Conservation (phyloP, 2,113 vertebrate species). For the Centropus unirufus region DNA sequence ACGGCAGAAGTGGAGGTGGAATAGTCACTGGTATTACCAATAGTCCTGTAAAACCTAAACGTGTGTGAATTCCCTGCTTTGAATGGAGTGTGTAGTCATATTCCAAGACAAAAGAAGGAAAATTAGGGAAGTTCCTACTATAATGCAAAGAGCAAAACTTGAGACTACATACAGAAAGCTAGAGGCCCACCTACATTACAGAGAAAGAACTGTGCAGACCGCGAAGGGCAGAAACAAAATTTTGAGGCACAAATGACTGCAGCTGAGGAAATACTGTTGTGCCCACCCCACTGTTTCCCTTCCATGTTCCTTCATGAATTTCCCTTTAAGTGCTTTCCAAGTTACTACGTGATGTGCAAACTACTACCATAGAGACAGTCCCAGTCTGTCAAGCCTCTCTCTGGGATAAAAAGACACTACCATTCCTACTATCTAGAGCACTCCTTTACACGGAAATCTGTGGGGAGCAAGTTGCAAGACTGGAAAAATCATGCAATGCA, state of each 20-base stretch:
- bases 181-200: neutral
- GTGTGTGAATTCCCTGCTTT: neutral
- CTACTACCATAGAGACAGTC: neutral
- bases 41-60: neutral
- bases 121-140: neutral
- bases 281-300: neutral
- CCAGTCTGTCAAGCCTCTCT: neutral
- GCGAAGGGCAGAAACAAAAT: neutral
- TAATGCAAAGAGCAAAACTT: neutral
- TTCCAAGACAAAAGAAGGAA: neutral
- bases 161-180: neutral
- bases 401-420: neutral
- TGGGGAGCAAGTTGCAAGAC: neutral
- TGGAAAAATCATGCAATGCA: neutral
- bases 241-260: neutral
- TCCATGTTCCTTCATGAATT: neutral
- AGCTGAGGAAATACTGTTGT: neutral
- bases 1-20: neutral
- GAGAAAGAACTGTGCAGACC: neutral
- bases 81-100: neutral
- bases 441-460: neutral
- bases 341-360: neutral
- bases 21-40: neutral
- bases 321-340: neutral
- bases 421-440: neutral